These are phyloP conservation scores for Drosophila stalkeri DNA, from an alignment of 2,888 invertebrate species.

Conservation along the genomic window DNA sequence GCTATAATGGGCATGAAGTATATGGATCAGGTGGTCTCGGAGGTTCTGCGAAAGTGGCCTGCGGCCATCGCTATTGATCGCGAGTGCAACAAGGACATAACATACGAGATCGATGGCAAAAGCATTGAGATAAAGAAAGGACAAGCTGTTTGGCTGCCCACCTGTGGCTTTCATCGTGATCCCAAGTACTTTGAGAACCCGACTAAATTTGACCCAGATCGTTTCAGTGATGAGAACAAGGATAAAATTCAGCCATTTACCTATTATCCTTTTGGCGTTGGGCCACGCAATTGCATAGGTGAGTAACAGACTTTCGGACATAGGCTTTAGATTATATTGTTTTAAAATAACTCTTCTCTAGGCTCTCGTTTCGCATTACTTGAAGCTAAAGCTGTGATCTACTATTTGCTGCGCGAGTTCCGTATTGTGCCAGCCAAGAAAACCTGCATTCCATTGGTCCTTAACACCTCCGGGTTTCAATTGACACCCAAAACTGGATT, in stretches of 20 bases:
- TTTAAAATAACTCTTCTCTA: constrained; percentile 26
- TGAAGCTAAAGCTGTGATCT: constrained; percentile 82
- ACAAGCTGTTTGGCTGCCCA: constrained; percentile 82
- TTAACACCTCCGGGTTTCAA: constrained; percentile 67
- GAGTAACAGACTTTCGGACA: background rate
- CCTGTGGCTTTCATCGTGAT: constrained; percentile 86
- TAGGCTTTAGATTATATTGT: background rate
- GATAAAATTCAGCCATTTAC: constrained; percentile 85
- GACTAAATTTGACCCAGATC: constrained; percentile 87
- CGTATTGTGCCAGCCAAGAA: constrained; percentile 73
- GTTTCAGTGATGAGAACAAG: constrained; percentile 87
- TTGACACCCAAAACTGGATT: constrained; percentile 80
- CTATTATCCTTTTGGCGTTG: constrained; percentile 87
- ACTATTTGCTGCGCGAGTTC: constrained; percentile 79
- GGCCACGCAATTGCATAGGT: constrained; percentile 89
- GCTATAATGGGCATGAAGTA: constrained; percentile 87
- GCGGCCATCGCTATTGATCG: constrained; percentile 85
- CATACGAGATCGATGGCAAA: constrained; percentile 71
- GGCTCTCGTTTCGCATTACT: constrained; percentile 83
- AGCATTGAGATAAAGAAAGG: constrained; percentile 79
- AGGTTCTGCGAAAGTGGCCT: constrained; percentile 86
- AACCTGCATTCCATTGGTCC: constrained; percentile 72
- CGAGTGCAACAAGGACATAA: constrained; percentile 86
- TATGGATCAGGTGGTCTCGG: constrained; percentile 87
- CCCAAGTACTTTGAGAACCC: constrained; percentile 86